Conservation (phyloP, 2,797 vertebrate genomes). For the Anableps anableps region DNA sequence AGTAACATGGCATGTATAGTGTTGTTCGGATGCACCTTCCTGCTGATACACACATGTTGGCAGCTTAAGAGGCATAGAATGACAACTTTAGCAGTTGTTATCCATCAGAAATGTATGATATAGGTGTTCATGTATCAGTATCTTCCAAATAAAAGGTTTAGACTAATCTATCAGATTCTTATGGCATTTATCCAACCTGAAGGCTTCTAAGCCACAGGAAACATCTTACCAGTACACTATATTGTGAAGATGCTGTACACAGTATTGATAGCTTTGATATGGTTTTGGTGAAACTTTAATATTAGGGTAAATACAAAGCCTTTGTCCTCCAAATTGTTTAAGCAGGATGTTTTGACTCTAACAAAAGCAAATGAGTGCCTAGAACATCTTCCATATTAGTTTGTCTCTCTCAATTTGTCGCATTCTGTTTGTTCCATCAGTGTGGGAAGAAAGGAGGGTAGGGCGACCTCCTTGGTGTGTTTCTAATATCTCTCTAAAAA, state of each 20-base stretch:
- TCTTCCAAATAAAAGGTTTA: conserved; percentile 65
- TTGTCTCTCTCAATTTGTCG: conserved; percentile 44
- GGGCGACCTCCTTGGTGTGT: conserved; percentile 75
- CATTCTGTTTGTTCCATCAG: conserved; percentile 34
- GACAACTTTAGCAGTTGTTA: conserved; percentile 49
- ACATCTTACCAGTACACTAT: conserved; percentile 50
- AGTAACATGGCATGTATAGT: conserved; percentile 36
- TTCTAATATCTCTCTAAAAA: conserved; percentile 82
- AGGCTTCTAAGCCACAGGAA: conserved; percentile 66
- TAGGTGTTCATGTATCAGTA: conserved; percentile 52
- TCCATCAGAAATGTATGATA: conserved; percentile 59
- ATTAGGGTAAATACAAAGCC: conserved; percentile 36
- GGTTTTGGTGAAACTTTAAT: conserved; percentile 47
- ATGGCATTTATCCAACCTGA: conserved; percentile 50
- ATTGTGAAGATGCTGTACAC: conserved; percentile 14
- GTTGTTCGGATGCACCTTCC: not conserved
- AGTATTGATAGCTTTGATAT: conserved; percentile 45
- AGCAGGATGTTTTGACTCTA: conserved; percentile 15
- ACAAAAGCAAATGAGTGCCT: conserved; percentile 8
- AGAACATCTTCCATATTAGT: conserved; percentile 27
- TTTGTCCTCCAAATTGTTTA: conserved; percentile 35
- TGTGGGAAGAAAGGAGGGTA: conserved; percentile 66
- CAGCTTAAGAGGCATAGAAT: conserved; percentile 47
- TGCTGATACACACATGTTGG: conserved; percentile 55
- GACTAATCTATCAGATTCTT: conserved; percentile 61